Percentiles rank a stretch among this genome's conserved stretches.
phyloP scores from a whole-genome alignment of 2,113 vertebrate genomes.

The Antechinus flavipes region DNA sequence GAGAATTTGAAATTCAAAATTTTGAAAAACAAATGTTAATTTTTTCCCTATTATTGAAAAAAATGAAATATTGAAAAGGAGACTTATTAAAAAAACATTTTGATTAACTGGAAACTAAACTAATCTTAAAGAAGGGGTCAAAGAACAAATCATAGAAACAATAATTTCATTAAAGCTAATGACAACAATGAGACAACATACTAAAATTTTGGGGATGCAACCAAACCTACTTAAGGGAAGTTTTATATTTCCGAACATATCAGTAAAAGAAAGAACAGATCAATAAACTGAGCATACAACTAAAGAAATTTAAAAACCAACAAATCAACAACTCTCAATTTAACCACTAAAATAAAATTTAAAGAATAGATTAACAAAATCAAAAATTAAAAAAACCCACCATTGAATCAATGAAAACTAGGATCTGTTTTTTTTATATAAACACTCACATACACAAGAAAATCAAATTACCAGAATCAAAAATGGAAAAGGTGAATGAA shows the following conservation, averaged over 20 bases:
- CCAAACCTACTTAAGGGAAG: background rate
- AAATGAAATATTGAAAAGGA: too few relatives aligned
- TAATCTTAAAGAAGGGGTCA: too few relatives aligned
- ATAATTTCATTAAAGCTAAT: background rate
- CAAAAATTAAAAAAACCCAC: background rate
- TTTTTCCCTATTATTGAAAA: too few relatives aligned
- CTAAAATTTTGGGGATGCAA: background rate
- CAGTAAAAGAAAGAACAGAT: background rate
- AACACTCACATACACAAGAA: background rate
- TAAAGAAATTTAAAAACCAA: background rate
- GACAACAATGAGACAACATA: background rate
- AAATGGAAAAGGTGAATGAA: background rate
- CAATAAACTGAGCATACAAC: too few relatives aligned
- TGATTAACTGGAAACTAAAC: too few relatives aligned
- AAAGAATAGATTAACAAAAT: background rate
- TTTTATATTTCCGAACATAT: background rate
- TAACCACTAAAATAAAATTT: background rate
- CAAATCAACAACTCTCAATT: background rate
- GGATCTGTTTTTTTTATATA: background rate
- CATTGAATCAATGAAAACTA: background rate
- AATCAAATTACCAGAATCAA: background rate
- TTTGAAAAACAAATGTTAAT: too few relatives aligned
- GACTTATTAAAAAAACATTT: too few relatives aligned
- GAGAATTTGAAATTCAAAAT: too few relatives aligned
- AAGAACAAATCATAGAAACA: background rate